phyloP scores from a whole-genome alignment of 1,140 invertebrate genomes.

The Eciton burchellii region DNA sequence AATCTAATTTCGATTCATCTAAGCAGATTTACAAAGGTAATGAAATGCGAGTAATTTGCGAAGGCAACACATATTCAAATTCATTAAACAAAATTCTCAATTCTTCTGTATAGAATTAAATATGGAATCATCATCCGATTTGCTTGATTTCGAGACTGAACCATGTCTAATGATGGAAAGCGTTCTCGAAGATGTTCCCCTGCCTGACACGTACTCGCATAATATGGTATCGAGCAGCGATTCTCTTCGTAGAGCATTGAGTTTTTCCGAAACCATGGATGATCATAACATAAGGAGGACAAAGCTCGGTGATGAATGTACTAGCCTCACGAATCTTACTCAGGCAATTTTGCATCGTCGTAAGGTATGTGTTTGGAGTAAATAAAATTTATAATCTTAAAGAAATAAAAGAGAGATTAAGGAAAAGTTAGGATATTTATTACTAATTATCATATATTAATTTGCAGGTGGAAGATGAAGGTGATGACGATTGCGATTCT shows the following conservation, averaged over 20 bases:
- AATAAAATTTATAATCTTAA: neutral
- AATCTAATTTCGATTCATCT: conserved; percentile 68
- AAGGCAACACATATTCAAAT: neutral
- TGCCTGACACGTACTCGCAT: conserved; percentile 89
- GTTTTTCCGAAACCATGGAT: conserved; percentile 81
- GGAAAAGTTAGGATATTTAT: too few species aligned
- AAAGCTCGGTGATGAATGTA: conserved; percentile 79
- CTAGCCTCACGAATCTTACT: conserved; percentile 82
- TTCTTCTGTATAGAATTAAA: conserved; percentile 77
- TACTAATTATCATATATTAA: neutral
- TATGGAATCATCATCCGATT: conserved; percentile 87
- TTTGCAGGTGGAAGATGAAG: conserved; percentile 81
- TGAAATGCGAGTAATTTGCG: neutral
- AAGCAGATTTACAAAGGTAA: conserved; percentile 81
- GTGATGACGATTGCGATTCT: conserved; percentile 83
- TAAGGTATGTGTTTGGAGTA: conserved; percentile 68
- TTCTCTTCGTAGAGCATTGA: conserved; percentile 81
- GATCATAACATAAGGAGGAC: conserved; percentile 73
- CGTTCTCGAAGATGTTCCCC: conserved; percentile 88
- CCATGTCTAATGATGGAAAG: conserved; percentile 92
- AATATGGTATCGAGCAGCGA: conserved; percentile 89
- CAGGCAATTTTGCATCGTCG: conserved; percentile 83
- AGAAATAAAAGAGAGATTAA: too few species aligned
- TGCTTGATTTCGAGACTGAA: conserved; percentile 92
- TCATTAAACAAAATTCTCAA: neutral